These are phyloP conservation scores for Argentina silus DNA, from an alignment of 2,797 vertebrate species.

Conservation along the genomic window DNA sequence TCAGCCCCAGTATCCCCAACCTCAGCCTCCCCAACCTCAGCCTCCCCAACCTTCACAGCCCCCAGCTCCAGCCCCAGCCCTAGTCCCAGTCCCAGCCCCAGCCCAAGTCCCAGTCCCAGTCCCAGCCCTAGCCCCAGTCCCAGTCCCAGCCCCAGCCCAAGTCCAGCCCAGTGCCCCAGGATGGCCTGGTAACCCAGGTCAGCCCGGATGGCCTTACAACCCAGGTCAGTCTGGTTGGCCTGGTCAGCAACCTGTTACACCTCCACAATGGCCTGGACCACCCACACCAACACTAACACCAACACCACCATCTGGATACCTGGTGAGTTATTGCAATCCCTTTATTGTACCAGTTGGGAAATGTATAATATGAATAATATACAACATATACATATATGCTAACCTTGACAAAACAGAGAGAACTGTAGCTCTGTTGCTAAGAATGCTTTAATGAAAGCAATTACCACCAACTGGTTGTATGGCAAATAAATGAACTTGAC, in stretches of 20 bases:
- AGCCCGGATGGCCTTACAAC: slow-evolving; percentile 38
- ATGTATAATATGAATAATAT: neutral
- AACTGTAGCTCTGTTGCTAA: neutral
- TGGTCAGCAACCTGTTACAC: slow-evolving; percentile 59
- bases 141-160: slow-evolving; percentile 26
- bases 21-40: slow-evolving; percentile 24
- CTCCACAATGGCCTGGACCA: slow-evolving; percentile 67
- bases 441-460: no score
- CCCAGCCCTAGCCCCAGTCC: slow-evolving; percentile 34
- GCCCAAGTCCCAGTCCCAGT: slow-evolving; percentile 17
- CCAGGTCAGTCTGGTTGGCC: slow-evolving; percentile 81
- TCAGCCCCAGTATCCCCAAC: slow-evolving; percentile 16
- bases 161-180: slow-evolving; percentile 13
- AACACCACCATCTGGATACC: slow-evolving; percentile 51
- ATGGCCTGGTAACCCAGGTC: neutral
- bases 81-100: slow-evolving; percentile 40
- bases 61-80: slow-evolving; percentile 11
- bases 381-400: neutral
- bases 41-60: slow-evolving; percentile 32
- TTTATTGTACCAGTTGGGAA: no score
- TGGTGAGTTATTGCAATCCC: slow-evolving; percentile 63
- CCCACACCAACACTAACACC: slow-evolving; percentile 52
- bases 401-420: neutral
- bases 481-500: no score
- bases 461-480: no score